A percentile compares a stretch with the other conserved stretches of the same genome.
Conservation (phyloP, 2,888 invertebrate species). For the Apotomis turbidana region DNA sequence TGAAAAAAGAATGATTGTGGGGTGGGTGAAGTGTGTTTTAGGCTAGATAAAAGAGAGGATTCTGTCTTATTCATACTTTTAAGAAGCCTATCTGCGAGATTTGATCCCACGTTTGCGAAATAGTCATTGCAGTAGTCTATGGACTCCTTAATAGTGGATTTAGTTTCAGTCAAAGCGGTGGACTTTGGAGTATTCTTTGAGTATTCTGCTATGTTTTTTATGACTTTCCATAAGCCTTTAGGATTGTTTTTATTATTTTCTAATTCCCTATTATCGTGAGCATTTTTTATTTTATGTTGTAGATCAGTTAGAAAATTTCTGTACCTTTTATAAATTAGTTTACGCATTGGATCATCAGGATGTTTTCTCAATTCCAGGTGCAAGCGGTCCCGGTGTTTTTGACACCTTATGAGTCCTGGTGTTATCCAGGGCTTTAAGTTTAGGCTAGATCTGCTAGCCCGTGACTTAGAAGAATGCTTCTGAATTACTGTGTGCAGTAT, state of each 20-base stretch:
- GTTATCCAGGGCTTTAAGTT: no score
- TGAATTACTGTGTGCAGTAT: no score
- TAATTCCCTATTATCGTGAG: not conserved
- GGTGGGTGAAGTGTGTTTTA: no score
- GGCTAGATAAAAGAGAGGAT: no score
- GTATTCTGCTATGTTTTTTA: no score
- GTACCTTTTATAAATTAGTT: constrained; percentile 5
- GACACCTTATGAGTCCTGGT: constrained; percentile 2
- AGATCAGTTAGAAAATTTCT: constrained; percentile 20
- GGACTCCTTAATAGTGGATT: not conserved
- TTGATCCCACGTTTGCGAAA: constrained; percentile 26
- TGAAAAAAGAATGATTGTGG: constrained; percentile 11
- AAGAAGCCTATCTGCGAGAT: constrained; percentile 18
- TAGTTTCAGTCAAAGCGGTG: no score
- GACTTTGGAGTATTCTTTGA: no score
- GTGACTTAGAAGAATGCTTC: no score
- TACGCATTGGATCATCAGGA: no score
- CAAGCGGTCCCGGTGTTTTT: not conserved
- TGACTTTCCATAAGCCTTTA: not conserved
- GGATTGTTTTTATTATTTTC: not conserved
- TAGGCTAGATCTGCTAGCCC: no score
- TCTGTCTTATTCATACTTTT: constrained; percentile 1
- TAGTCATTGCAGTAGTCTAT: constrained; percentile 14
- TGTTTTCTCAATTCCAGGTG: no score
- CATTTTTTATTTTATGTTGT: not conserved